Evolutionary conservation across 2,888 invertebrate genomes (phyloP), one percentile per base, ranked within the genome.

Genomic region (Cecidostiba fungosa): DNA sequence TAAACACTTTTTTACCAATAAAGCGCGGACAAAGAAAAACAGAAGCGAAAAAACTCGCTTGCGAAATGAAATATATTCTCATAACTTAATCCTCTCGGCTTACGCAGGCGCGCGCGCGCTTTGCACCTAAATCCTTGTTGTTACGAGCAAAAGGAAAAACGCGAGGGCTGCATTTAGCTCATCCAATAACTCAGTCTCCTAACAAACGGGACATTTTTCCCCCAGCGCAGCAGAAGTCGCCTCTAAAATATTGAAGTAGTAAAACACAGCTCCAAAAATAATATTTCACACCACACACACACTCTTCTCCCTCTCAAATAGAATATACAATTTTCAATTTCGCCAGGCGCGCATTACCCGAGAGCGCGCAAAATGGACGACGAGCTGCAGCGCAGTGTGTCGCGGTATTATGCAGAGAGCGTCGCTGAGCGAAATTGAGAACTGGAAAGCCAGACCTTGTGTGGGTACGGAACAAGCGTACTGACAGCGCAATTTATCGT

Each of bases 401-500:
- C 72, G 59, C 26, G 72, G 39, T n/a, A 59, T 84, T 84, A 79
- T 84, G 78, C 76, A 59, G 66, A 36, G 43, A 62, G 36, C 62
- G 36, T 23, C 47, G 43, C 59, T 70, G 62, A 54, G 74, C 59
- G 62, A 82, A 86, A 86, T 86, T 76, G 84, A 86, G 76, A 84
- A 79, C 86, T 80, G 77, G 77, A 84, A 66, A 83, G 82, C 73
- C 39, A 82, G 81, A 84, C 84, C 84, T 84, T 86, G 86, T 59
- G 74, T 50, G 59, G n/a, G n/a, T 54, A 19, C 29, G 74, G 85
- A 85, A 87, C 83, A 83, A 87, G 82, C 82, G 59, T 80, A 87
- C 88, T 87, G 86, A 88, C 88, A 88, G 84, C 79, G 83, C 87
- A 84, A 87, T 88, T 88, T 88, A 88, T 88, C 77, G 86, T 84